phyloP scores from a whole-genome alignment of 2,113 vertebrate genomes.

The Pristiophorus japonicus region DNA sequence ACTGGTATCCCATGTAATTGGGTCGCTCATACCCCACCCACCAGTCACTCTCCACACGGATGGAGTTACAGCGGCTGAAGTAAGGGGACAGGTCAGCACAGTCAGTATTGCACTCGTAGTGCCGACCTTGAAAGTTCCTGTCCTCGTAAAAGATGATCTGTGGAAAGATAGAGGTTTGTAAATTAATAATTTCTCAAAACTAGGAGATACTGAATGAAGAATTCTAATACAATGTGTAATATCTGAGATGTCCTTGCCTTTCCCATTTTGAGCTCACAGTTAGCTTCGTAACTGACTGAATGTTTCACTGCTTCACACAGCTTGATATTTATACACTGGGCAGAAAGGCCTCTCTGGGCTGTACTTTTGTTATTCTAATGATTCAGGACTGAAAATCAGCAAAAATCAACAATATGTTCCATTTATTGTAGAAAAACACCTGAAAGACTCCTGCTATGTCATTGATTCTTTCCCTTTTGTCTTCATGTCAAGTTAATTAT shows the following conservation, averaged over 20 bases:
- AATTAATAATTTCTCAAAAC: neutral
- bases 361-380: constrained; percentile 18
- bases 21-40: constrained; percentile 59
- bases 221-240: neutral
- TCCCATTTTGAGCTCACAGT: constrained; percentile 26
- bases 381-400: neutral
- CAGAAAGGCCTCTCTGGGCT: neutral
- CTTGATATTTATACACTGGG: neutral
- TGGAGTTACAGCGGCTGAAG: constrained; percentile 41
- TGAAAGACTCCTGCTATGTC: neutral
- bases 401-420: neutral
- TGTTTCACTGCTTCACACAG: neutral
- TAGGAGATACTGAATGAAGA: neutral
- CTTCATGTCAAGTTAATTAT: neutral
- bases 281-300: neutral
- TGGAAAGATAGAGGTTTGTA: neutral
- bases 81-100: constrained; percentile 39
- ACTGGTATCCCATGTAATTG: constrained; percentile 43
- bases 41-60: constrained; percentile 39
- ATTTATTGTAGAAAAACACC: neutral
- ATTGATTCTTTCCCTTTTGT: neutral
- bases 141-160: constrained; percentile 43
- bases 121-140: constrained; percentile 40
- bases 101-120: constrained; percentile 41
- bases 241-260: neutral